Base-by-base conservation (phyloP, 2,113 vertebrate species). In the Atlantisia rogersi region DNA sequence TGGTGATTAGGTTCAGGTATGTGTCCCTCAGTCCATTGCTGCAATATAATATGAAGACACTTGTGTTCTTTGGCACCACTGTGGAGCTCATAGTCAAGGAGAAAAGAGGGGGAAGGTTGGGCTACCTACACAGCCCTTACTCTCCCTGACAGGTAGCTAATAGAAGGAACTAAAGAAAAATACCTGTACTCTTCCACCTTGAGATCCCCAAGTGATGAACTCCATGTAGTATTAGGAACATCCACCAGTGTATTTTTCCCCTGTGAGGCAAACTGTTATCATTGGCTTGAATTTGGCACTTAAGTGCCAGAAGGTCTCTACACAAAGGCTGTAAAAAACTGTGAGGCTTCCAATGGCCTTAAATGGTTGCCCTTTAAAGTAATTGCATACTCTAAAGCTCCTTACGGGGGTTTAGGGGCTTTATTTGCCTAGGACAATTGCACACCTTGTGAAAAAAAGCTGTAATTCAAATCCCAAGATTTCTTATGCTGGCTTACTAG, bases 401-500 rank as follows among this genome's bases (percentile, higher is more conserved):
- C 85, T 92, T 92, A 83, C 11, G 25, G 37, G 37, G 56, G 85
- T 58, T 93, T 93, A 94, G 90, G 29, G 60, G 59, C 40, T 97
- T 95, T 94, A 86, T 90, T 94, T 93, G 56, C 56, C 68, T 6
- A 83, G 88, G 68, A 93, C 79, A 86, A 83, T 77, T 90, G 90
- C 50, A 83, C 71, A 92, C 90, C 90, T 96, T 95, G 79, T 74
- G 82, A 69, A 92, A 87, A 70, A 90, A 80, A 79, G 12, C 62
- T 46, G 59, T 70, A 93, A 96, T 77, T 87, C 71, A 92, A 90
- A 96, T 82, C 59, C 46, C 0, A 3, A 39, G 3, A 4, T 65
- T n/a, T 39, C 40, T 69, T 64, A 53, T 79, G 86, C 63, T 84
- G 90, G 2, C 14, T 88, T 83, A 70, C 73, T 80, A 92, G 86